Evolutionary conservation across 92 coral and sea anemone species (phyloP), one percentile per base, ranked within the genome.

Genomic region (Porites evermanni): DNA sequence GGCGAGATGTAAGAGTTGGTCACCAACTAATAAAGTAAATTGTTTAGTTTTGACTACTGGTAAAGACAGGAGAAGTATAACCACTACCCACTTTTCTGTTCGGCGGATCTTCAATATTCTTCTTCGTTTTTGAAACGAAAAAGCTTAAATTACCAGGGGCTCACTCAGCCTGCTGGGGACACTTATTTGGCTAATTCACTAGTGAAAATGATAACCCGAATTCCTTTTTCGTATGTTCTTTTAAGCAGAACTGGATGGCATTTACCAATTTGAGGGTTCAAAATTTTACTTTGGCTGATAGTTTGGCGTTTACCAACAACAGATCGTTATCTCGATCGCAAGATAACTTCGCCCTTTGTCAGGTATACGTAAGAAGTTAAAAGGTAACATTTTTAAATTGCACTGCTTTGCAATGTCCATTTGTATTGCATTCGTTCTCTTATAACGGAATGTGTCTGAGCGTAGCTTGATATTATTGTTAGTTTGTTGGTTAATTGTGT

Each of bases 201-300:
- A 7, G 16, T n/a, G 0, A n/a, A 64, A 54, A 56, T 11, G 13
- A 14, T 16, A 64, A 14, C 8, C 3, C 20, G 67, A 14, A 1
- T 0, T 7, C 20, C 21, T 64, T 64, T 16, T 64, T 67, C 12
- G 0, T 67, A 67, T 20, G 21, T 67, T 20, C 24, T 67, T 67
- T 67, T 6, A 14, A 7, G 72, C 19, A 67, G 72, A 67, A 67
- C 72, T 67, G 72, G 72, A 67, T 67, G 72, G 72, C 72, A 67
- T 67, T 67, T 20, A 20, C 72, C 44, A 24, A 24, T 67, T 12
- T 67, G 72, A 67, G 20, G 20, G 8, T 64, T 13, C 8, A 64
- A 16, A 64, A 64, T 20, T 64, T 64, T 2, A 64, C 72, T 3
- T 11, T 67, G 44, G 24, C 72, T n/a, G 44, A 23, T 3, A 67